These are phyloP conservation scores for Papilio polytes DNA, from an alignment of 1,140 invertebrate species.

Conservation along the genomic window DNA sequence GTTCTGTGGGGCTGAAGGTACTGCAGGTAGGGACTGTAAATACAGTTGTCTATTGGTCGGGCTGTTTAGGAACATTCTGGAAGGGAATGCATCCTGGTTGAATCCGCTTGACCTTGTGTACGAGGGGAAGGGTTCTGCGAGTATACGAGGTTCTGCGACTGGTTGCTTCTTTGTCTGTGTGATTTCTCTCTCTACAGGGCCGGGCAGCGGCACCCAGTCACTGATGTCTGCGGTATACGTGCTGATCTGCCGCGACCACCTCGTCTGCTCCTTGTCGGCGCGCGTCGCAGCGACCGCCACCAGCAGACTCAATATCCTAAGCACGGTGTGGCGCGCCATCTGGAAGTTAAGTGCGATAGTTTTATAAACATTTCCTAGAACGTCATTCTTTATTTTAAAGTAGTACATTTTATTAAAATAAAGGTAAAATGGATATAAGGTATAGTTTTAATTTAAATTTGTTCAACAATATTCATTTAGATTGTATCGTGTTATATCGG, in stretches of 20 bases:
- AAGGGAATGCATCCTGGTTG: constrained; percentile 67
- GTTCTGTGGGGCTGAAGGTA: constrained; percentile 75
- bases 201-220: constrained; percentile 75
- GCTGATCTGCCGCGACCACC: constrained; percentile 82
- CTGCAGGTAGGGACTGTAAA: constrained; percentile 68
- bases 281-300: constrained; percentile 77
- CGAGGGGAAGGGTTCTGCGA: constrained; percentile 81
- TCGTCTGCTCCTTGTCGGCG: constrained; percentile 79
- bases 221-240: constrained; percentile 76
- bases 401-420: neutral
- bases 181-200: constrained; percentile 59
- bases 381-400: neutral
- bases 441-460: neutral
- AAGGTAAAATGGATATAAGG: neutral
- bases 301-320: constrained; percentile 66
- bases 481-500: neutral
- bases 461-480: constrained; percentile 11
- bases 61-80: constrained; percentile 63
- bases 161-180: constrained; percentile 74
- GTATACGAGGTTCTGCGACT: constrained; percentile 80
- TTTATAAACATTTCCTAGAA: neutral
- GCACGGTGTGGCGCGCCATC: constrained; percentile 68
- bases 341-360: constrained; percentile 47
- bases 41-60: constrained; percentile 74
- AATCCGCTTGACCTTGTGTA: constrained; percentile 71